Evolutionary conservation across 2,797 vertebrate species (phyloP).

Genomic region (Syngnathus rostellatus): DNA sequence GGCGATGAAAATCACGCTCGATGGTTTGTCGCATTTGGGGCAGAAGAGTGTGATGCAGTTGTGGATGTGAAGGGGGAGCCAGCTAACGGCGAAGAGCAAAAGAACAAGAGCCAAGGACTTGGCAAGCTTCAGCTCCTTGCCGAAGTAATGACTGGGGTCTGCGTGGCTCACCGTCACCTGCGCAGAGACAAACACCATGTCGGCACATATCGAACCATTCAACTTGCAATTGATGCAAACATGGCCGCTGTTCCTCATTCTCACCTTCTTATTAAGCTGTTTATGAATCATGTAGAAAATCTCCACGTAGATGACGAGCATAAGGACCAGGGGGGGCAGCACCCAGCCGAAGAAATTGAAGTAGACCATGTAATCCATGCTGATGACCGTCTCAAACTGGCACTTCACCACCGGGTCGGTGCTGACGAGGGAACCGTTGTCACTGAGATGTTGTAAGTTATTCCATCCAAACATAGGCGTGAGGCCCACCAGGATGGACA

Average conservation of each 20-base stretch:
- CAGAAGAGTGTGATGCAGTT: conserved; percentile 94
- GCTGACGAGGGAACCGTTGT: conserved; percentile 55
- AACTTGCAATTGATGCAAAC: too few relatives aligned
- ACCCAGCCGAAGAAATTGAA: conserved; percentile 98
- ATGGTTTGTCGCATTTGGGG: conserved; percentile 63
- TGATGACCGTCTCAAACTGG: conserved; percentile 90
- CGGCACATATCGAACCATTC: not conserved
- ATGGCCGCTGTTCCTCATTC: not conserved
- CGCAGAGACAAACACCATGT: conserved; percentile 13
- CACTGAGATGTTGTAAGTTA: conserved; percentile 68
- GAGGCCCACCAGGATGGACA: conserved; percentile 87
- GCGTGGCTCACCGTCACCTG: conserved; percentile 73
- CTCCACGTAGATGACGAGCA: conserved; percentile 89
- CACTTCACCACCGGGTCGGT: conserved; percentile 74
- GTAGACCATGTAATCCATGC: conserved; percentile 99
- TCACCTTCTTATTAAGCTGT: conserved; percentile 85
- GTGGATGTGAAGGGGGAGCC: conserved; percentile 89
- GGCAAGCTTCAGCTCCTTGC: conserved; percentile 92
- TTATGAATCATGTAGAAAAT: conserved; percentile 97
- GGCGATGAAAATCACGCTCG: conserved; percentile 76
- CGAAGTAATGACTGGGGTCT: conserved; percentile 86
- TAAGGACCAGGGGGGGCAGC: conserved; percentile 85
- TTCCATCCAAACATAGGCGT: conserved; percentile 96
- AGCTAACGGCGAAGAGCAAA: conserved; percentile 88
- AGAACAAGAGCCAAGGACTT: conserved; percentile 92